Evolutionary conservation across 1,140 invertebrate species (phyloP).

Genomic region (Pseudobourletiella spinata): DNA sequence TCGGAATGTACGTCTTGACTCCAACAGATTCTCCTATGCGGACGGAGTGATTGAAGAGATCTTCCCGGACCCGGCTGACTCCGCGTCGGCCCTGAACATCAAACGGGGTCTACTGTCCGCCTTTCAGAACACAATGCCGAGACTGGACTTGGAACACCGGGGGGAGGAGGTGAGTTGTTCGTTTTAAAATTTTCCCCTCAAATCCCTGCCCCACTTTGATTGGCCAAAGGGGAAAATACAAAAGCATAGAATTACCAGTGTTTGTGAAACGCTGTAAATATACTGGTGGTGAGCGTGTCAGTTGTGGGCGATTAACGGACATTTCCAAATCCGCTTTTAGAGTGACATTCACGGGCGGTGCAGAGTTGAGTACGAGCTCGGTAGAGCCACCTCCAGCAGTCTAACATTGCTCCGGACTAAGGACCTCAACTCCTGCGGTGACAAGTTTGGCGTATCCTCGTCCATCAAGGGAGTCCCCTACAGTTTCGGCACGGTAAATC

Average conservation of each 20-base stretch:
- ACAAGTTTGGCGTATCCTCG: slow-evolving; percentile 65
- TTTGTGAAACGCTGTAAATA: no score
- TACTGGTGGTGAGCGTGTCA: no score
- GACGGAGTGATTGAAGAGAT: slow-evolving; percentile 68
- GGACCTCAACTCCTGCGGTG: slow-evolving; percentile 60
- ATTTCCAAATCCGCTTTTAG: no score
- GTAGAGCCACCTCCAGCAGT: slow-evolving; percentile 54
- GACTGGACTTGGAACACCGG: slow-evolving; percentile 68
- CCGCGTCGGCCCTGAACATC: slow-evolving; percentile 73
- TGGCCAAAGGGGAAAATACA: no score
- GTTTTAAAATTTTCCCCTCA: no score
- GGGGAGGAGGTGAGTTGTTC: slow-evolving; percentile 51
- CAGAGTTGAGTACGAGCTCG: slow-evolving; percentile 62
- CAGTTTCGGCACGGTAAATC: slow-evolving; percentile 58
- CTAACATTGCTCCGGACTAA: slow-evolving; percentile 68
- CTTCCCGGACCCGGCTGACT: slow-evolving; percentile 60
- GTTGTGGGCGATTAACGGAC: no score
- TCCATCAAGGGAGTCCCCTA: slow-evolving; percentile 65
- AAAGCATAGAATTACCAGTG: no score
- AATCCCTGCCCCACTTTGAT: no score
- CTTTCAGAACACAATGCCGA: slow-evolving; percentile 78
- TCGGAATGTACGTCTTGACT: no score
- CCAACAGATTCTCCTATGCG: slow-evolving; percentile 62
- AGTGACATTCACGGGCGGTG: slow-evolving; percentile 76
- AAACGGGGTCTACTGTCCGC: slow-evolving; percentile 77